Percentiles rank a stretch among this genome's conserved stretches.
These are phyloP conservation scores for Beris chalybata DNA, from an alignment of 2,888 invertebrate genomes.

Conservation along the genomic window DNA sequence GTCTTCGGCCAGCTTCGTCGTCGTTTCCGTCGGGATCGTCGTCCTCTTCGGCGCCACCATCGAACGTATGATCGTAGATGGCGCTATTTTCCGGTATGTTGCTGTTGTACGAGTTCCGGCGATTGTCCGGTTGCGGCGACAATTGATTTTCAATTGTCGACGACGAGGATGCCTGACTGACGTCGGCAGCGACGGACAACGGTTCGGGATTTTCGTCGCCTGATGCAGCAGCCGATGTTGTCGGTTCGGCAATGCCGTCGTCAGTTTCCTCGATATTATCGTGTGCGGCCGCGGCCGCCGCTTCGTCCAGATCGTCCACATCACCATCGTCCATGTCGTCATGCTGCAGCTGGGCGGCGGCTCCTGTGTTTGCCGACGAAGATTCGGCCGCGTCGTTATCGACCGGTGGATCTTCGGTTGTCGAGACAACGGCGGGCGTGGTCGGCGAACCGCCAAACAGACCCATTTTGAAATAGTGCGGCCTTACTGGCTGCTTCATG, in stretches of 20 bases:
- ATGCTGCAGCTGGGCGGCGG: slow-evolving; percentile 37
- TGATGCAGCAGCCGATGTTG: not conserved
- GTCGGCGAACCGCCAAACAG: slow-evolving; percentile 43
- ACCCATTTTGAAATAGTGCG: slow-evolving; percentile 47
- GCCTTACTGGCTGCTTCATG: slow-evolving; percentile 30
- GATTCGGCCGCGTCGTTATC: slow-evolving; percentile 29
- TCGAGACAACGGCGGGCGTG: slow-evolving; percentile 16
- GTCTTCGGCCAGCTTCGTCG: not conserved
- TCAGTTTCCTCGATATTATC: not conserved
- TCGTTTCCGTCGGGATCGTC: not conserved
- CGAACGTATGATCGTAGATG: slow-evolving; percentile 35
- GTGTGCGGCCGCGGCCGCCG: not conserved
- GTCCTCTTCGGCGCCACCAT: slow-evolving; percentile 27
- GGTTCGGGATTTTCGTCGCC: not conserved
- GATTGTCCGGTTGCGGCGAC: not conserved
- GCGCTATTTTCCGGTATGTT: slow-evolving; percentile 30
- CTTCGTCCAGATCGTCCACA: not conserved
- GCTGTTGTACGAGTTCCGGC: not conserved
- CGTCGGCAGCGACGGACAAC: not conserved
- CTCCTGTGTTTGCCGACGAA: slow-evolving; percentile 32
- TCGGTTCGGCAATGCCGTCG: not conserved
- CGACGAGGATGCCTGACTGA: slow-evolving; percentile 7
- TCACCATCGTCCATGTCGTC: slow-evolving; percentile 33
- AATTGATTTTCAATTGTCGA: slow-evolving; percentile 9
- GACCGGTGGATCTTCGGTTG: slow-evolving; percentile 29